Evolutionary conservation across 2,113 vertebrate genomes (phyloP).

Genomic region (Falco punctatus): DNA sequence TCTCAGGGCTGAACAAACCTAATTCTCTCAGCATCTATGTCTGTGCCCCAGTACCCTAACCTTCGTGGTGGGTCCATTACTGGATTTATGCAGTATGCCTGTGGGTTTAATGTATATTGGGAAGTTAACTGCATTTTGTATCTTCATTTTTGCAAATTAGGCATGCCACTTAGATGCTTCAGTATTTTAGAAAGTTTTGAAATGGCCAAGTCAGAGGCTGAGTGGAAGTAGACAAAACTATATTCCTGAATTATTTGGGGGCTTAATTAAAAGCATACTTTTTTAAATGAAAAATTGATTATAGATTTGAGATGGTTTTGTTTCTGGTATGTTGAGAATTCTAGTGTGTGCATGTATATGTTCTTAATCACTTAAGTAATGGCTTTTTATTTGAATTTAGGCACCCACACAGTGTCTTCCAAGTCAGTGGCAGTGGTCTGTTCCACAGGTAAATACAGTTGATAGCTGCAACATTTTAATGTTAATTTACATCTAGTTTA

Average conservation of each 20-base stretch:
- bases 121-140: not conserved
- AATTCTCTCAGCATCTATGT: not conserved
- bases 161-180: not conserved
- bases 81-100: not conserved
- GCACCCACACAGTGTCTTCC: conserved; percentile 74
- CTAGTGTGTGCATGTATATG: not conserved
- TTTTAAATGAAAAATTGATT: not conserved
- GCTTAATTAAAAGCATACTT: not conserved
- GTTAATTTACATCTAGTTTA: not conserved
- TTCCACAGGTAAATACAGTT: conserved; percentile 75
- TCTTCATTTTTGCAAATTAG: not conserved
- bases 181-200: not conserved
- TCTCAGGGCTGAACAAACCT: not conserved
- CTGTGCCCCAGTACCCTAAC: not conserved
- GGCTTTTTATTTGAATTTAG: conserved; percentile 46
- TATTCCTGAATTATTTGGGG: not conserved
- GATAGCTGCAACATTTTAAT: not conserved
- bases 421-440: conserved; percentile 79
- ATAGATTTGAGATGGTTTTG: not conserved
- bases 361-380: not conserved
- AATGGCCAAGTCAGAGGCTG: not conserved
- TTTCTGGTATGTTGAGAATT: not conserved
- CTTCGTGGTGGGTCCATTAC: not conserved
- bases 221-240: not conserved
- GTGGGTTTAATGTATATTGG: not conserved